Conservation (phyloP, 2,113 vertebrate genomes). For the Tympanuchus pallidicinctus region DNA sequence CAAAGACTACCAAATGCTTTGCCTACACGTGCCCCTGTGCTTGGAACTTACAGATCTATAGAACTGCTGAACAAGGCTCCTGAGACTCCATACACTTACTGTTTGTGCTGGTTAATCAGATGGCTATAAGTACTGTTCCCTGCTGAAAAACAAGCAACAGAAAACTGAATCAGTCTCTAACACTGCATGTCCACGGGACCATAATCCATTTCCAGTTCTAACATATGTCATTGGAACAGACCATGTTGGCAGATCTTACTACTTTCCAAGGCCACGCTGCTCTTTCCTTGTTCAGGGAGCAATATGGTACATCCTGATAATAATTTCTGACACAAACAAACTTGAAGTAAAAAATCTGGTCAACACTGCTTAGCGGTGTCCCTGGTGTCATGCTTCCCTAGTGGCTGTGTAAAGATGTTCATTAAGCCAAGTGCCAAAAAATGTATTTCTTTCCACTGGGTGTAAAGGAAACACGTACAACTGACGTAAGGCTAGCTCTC, state of each 20-base stretch:
- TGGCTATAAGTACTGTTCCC: neutral
- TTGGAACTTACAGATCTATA: neutral
- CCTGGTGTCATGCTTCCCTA: neutral
- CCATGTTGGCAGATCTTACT: neutral
- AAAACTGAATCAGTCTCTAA: neutral
- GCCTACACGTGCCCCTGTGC: neutral
- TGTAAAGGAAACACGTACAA: neutral
- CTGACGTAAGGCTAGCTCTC: neutral
- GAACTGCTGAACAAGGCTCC: neutral
- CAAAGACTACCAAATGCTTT: neutral
- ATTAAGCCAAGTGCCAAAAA: neutral
- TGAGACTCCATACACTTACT: neutral
- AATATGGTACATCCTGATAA: neutral
- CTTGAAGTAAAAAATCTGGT: neutral
- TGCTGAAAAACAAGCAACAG: neutral
- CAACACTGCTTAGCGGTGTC: accelerated
- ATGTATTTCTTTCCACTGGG: neutral
- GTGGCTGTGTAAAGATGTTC: neutral
- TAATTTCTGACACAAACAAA: too few relatives aligned
- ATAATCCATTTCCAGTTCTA: neutral
- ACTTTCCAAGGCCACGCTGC: neutral
- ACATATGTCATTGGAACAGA: neutral
- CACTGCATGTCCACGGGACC: neutral
- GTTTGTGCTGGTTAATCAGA: neutral
- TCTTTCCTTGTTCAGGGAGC: neutral